Base-by-base conservation (phyloP, 2,797 vertebrate species). In the Crypturellus tataupa region DNA sequence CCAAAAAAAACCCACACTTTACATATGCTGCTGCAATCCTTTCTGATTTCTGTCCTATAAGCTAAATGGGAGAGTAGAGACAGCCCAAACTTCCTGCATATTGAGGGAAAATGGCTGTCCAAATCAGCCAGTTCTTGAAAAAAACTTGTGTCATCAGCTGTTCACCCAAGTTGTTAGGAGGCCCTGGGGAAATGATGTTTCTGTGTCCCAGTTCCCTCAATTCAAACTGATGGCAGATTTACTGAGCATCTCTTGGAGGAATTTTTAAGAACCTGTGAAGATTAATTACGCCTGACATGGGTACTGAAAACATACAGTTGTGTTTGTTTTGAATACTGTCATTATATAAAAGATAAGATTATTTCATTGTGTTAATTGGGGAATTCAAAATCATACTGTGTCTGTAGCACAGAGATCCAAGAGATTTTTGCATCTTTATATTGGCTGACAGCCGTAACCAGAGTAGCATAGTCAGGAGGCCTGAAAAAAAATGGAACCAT, bases 241-340 rank as follows among this genome's bases (percentile, higher is more conserved):
- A 85, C 72, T 31, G 47, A 88, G 65, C 4, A 8, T 68, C 19
- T 77, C 47, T 72, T 12, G 7, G 9, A 94, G 44, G 33, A 85
- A 78, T 60, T 86, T 86, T 31, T 76, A 70, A 84, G 39, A 84
- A 80, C 5, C 23, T 85, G 39, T 55, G 58, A 67, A 90, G 37
- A 71, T 75, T 87, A 89, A 95, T 90, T 73, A 86, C 87, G 89
- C 89, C 49, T 65, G 87, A 78, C 37, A 7, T 18, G 14, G 29
- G 12, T 56, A 78, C 13, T 68, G 68, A 78, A 92, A 90, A 89
- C 25, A 79, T 40, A 47, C 9, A 77, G 23, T 73, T 87, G n/a
- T 1, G 6, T 78, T 62, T 75, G 39, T 42, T 68, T 85, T 87
- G 51, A 64, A 65, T 47, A 83, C 44, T 80, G 42, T 47, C 69